Base-by-base conservation (phyloP, 2,113 vertebrate genomes). In the Rhagologus leucostigma region DNA sequence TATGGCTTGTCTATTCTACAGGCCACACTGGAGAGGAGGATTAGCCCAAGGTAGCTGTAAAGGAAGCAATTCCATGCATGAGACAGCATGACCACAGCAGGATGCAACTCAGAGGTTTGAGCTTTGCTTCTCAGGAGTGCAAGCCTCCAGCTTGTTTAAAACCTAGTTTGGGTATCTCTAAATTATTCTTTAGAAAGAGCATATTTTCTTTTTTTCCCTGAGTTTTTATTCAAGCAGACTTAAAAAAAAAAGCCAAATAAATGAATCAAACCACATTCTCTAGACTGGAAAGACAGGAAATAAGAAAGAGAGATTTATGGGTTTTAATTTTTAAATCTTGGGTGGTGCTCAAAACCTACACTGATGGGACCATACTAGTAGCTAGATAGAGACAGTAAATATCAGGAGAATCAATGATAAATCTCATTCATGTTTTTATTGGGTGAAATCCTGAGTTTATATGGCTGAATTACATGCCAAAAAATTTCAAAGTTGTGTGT, bases 261-360 rank as follows among this genome's bases (percentile, higher is more conserved):
- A 90, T 76, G 10, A 90, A 88, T 96, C 70, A 92, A 91, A 80
- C 1, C 1, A 0, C 74, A 32, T 59, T 24, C 84, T 89, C 7
- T 41, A 85, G 64, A 46, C 78, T 90, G 59, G 27, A 60, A 74
- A 88, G 87, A 74, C 52, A 82, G 82, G 82, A 95, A 93, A 86
- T 42, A 87, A 81, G 69, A 85, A 47, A 62, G 59, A 69, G 46
- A 96, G 78, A 96, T 94, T 94, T 97, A 96, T 95, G 73, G 13
- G 44, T 53, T 97, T 95, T 93, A 93, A 94, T 95, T 90, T 96
- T 94, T 92, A 78, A 70, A 70, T 90, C 92, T 93, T 96, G 90
- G 87, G 90, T 96, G 68, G 67, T 93, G 60, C 68, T 93, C 79
- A 88, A 90, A 94, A 84, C 13, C 33, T 90, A 5, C 33, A 19